These are phyloP conservation scores for Yponomeuta evonymella DNA, from an alignment of 2,888 invertebrate genomes.

Conservation along the genomic window DNA sequence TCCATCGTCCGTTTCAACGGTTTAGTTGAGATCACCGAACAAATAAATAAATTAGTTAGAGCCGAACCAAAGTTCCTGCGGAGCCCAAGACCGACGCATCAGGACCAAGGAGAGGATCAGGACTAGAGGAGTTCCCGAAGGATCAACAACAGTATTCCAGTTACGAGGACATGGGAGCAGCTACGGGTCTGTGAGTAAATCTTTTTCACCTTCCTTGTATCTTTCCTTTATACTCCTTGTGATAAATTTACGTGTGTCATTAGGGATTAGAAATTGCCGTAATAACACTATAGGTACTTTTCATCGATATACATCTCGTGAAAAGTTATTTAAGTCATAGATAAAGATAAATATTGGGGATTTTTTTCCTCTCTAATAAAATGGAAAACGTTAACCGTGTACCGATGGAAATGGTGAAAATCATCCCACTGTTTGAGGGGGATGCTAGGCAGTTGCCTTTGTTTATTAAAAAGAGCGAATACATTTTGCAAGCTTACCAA, in stretches of 20 bases:
- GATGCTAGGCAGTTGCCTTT: neutral
- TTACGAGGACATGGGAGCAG: neutral
- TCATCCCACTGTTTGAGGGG: neutral
- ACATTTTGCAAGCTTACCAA: neutral
- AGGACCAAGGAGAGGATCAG: neutral
- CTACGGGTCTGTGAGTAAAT: slow-evolving; percentile 8
- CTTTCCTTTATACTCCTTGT: neutral
- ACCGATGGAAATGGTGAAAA: neutral
- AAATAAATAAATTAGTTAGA: neutral
- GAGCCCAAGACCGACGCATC: neutral
- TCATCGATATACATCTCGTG: neutral
- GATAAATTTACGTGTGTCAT: neutral
- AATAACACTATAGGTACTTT: too few relatives aligned
- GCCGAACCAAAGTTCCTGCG: neutral
- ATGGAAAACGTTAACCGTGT: neutral
- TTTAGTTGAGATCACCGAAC: slow-evolving; percentile 3
- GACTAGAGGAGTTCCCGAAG: neutral
- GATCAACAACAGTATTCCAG: too few relatives aligned
- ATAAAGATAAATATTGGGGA: neutral
- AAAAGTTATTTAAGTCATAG: neutral
- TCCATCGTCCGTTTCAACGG: slow-evolving; percentile 8
- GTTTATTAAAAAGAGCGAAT: neutral
- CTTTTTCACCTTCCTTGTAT: slow-evolving; percentile 7
- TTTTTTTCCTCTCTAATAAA: neutral
- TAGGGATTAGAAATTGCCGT: neutral